Percentiles rank a stretch among this genome's conserved stretches.
These are phyloP conservation scores for Pomatorhinus ruficollis DNA, from an alignment of 2,113 vertebrate genomes.

Conservation along the genomic window DNA sequence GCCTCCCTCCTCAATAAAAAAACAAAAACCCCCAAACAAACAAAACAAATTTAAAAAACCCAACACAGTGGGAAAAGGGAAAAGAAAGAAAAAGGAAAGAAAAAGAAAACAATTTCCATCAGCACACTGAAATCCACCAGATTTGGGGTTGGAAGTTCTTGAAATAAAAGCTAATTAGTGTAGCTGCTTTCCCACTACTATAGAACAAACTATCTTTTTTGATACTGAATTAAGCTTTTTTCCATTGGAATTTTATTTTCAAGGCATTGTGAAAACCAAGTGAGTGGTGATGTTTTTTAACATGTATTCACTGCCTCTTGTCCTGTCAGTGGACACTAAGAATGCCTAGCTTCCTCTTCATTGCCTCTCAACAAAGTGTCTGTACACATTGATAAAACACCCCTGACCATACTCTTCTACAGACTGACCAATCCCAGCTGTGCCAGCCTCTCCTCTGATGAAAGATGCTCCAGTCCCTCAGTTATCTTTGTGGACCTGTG, in stretches of 20 bases:
- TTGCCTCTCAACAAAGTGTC: neutral
- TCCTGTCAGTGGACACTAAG: neutral
- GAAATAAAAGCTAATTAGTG: neutral
- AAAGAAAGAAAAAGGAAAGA: neutral
- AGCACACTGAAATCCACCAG: neutral
- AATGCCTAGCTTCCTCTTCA: neutral
- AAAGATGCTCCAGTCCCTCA: neutral
- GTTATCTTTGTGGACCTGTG: neutral
- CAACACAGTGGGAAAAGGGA: neutral
- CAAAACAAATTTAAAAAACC: neutral
- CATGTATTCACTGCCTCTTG: neutral
- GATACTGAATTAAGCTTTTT: neutral
- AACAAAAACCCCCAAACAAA: neutral
- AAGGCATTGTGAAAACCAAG: neutral
- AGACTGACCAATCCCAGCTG: neutral
- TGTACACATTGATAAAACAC: neutral
- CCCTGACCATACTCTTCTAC: neutral
- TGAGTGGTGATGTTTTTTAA: neutral
- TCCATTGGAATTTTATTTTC: neutral
- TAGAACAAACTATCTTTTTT: neutral
- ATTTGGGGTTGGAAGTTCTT: neutral
- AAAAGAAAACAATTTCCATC: neutral
- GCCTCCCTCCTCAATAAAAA: neutral
- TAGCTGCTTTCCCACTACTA: neutral
- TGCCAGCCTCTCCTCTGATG: neutral